A percentile compares a stretch with the other conserved stretches of the same genome.
Evolutionary conservation across 2,113 vertebrate species (phyloP).

Genomic region (Lampris incognitus): DNA sequence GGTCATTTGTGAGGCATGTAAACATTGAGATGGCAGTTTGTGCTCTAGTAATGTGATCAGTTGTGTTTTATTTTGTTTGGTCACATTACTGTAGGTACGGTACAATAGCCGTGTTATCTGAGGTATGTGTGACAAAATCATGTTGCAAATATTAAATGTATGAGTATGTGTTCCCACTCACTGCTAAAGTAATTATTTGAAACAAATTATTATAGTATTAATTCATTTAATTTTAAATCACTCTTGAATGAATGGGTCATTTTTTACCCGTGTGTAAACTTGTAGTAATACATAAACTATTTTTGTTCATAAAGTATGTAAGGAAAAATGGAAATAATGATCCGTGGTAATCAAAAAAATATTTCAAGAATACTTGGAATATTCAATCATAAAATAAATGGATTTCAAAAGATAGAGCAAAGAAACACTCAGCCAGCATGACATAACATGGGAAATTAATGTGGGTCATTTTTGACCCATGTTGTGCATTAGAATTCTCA

Average conservation of each 20-base stretch:
- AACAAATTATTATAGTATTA: too few species aligned
- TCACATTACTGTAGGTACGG: neutral
- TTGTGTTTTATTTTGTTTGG: neutral
- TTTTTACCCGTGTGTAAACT: neutral
- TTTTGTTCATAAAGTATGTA: neutral
- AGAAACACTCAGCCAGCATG: too few species aligned
- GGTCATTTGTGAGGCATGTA: too few species aligned
- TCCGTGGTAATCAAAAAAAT: too few species aligned
- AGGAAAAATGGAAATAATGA: too few species aligned
- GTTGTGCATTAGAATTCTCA: too few species aligned
- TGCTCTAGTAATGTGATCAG: too few species aligned
- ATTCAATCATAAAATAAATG: neutral
- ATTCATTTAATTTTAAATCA: neutral
- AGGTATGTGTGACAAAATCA: neutral
- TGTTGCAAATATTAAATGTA: neutral
- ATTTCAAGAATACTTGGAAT: too few species aligned
- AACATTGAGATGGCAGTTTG: too few species aligned
- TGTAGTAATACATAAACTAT: neutral
- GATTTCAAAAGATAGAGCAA: constrained; percentile 2
- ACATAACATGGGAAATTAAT: too few species aligned
- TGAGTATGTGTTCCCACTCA: neutral
- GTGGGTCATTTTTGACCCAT: too few species aligned
- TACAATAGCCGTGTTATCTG: constrained; percentile 1
- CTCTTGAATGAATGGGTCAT: neutral
- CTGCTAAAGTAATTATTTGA: too few species aligned